Conservation (phyloP, 2,888 invertebrate genomes). For the Lutraria lutraria region DNA sequence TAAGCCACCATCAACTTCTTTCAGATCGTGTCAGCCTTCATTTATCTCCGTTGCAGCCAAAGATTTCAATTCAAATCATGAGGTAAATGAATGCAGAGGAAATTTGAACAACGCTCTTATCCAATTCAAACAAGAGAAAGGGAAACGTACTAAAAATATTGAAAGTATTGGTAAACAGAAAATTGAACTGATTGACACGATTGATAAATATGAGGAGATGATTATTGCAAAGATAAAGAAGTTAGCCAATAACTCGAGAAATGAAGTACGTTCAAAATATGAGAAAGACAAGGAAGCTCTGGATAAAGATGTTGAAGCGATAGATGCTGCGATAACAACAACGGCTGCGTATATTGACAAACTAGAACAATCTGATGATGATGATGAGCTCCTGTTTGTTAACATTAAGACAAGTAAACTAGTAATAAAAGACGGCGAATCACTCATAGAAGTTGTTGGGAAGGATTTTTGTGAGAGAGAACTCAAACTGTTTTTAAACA, state of each 20-base stretch:
- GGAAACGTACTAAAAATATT: neutral
- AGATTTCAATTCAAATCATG: constrained; percentile 20
- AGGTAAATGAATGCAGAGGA: neutral
- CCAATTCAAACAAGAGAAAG: constrained; percentile 27
- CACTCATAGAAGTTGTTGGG: constrained; percentile 15
- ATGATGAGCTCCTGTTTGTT: constrained; percentile 22
- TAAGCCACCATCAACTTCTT: too few species aligned
- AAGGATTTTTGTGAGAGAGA: too few species aligned
- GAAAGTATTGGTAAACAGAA: too few species aligned
- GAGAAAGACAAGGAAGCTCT: too few species aligned
- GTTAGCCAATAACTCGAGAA: constrained; percentile 15
- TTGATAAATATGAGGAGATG: constrained; percentile 32
- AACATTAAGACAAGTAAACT: constrained; percentile 25
- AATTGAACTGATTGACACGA: constrained; percentile 18
- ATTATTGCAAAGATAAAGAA: constrained; percentile 21
- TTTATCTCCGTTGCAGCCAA: neutral
- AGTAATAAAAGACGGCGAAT: constrained; percentile 29
- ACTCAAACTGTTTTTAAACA: too few species aligned
- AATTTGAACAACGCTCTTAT: constrained; percentile 3
- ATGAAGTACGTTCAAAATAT: too few species aligned
- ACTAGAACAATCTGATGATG: neutral
- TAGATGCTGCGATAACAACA: constrained; percentile 23
- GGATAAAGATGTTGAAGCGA: too few species aligned
- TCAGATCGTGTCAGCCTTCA: neutral
- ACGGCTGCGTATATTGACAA: neutral